Evolutionary conservation across 2,888 invertebrate species (phyloP), one percentile per base, ranked within the genome.

Genomic region (Phortica magna): DNA sequence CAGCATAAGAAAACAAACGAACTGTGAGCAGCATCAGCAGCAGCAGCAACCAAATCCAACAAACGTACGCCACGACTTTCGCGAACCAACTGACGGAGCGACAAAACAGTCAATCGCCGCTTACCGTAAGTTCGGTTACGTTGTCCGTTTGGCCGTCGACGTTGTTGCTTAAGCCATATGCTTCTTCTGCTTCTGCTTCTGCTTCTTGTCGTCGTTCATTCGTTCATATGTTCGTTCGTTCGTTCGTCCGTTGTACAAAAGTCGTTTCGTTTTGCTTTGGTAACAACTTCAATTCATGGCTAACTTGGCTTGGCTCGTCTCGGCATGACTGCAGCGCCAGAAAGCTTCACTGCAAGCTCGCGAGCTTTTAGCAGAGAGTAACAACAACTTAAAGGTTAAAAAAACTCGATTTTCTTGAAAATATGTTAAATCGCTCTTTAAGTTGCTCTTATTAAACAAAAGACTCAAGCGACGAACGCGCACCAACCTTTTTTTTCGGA

Each of bases 11-110:
- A 74, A 39, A 61, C 19, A 61, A 22, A 22, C 31, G 22, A 31
- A 64, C 22, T n/a, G 17, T 53, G 17, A 10, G 70, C 70, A 81
- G 79, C 77, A 77, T 76, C 80, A 76, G 73, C 77, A 80, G 83
- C 87, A 81, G 83, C 81, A 78, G 73, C 78, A 70, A 75, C 79
- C 79, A 81, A 83, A 77, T 76, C 75, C 80, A 80, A 75, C 83
- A 90, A 89, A 89, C 90, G 89, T 88, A 91, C 92, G 91, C 91
- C 88, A 91, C 90, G 91, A 90, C 91, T 91, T 91, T 90, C 92
- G 91, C 91, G 91, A 91, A 90, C 89, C 90, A 91, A 92, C 91
- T 92, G 89, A 92, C 57, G 75, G 82, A 79, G 78, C 82, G 77
- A 65, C 76, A 77, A 75, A 79, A 79, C 78, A 80, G 82, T 79